Evolutionary conservation across 2,888 invertebrate genomes (phyloP).

Genomic region (Amiota communis): DNA sequence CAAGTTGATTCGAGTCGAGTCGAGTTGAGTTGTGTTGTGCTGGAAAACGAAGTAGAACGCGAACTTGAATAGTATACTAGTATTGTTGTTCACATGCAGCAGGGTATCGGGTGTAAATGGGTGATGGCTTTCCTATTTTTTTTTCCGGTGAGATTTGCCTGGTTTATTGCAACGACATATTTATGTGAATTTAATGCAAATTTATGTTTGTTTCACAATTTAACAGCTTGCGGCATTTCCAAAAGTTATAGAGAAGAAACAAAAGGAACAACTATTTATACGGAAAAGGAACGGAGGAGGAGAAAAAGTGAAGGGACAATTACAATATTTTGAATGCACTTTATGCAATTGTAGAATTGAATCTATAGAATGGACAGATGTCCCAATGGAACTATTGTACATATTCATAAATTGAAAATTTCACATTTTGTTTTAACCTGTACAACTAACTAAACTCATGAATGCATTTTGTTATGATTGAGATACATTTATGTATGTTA

Average conservation of each 20-base stretch:
- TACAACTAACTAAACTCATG: too few relatives aligned
- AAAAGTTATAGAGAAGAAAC: not conserved
- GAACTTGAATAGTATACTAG: not conserved
- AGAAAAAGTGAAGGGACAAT: too few relatives aligned
- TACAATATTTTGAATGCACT: slow-evolving; percentile 9
- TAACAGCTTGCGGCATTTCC: slow-evolving; percentile 27
- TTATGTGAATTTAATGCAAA: slow-evolving; percentile 72
- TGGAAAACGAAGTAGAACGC: slow-evolving; percentile 2
- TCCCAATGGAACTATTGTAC: not conserved
- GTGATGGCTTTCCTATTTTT: not conserved
- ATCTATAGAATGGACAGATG: not conserved
- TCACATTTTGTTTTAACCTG: too few relatives aligned
- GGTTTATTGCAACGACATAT: slow-evolving; percentile 62
- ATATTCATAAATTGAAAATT: too few relatives aligned
- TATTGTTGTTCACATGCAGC: not conserved
- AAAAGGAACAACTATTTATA: slow-evolving; percentile 7
- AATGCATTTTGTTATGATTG: not conserved
- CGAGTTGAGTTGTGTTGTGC: too few relatives aligned
- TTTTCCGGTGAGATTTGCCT: slow-evolving; percentile 19
- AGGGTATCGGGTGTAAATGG: slow-evolving; percentile 12
- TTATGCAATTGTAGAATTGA: slow-evolving; percentile 1
- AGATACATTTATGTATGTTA: not conserved
- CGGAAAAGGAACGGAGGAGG: not conserved
- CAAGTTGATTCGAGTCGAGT: not conserved
- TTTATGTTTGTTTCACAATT: slow-evolving; percentile 52